Percentiles rank a stretch among this genome's conserved stretches.
Evolutionary conservation across 2,888 invertebrate genomes (phyloP).

Genomic region (Lymantria dispar): DNA sequence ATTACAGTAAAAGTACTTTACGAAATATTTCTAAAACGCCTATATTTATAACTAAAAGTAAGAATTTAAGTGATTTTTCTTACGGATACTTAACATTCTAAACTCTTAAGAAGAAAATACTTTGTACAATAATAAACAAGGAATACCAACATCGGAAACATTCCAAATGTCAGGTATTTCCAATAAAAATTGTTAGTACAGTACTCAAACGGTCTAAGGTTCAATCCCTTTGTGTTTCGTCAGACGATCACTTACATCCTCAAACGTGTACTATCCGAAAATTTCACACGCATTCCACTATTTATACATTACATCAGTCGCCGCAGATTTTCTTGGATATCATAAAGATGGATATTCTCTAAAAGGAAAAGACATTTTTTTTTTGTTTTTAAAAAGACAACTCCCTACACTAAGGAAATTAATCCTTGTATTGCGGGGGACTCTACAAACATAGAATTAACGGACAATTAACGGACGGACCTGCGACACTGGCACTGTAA

Average conservation of each 20-base stretch:
- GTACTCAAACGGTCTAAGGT: conserved; percentile 5
- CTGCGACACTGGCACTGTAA: too few species aligned
- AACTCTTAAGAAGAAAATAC: neutral
- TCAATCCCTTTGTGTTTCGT: conserved; percentile 10
- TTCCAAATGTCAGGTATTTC: conserved; percentile 19
- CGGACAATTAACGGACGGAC: too few species aligned
- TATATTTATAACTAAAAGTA: neutral
- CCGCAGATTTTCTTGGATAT: conserved; percentile 10
- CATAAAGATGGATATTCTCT: conserved; percentile 10
- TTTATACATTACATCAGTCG: conserved; percentile 29
- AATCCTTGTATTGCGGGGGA: too few species aligned
- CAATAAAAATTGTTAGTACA: conserved; percentile 21
- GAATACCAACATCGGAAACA: conserved; percentile 4
- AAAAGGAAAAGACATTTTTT: neutral
- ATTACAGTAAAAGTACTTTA: too few species aligned
- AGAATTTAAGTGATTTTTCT: neutral
- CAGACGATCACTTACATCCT: conserved; percentile 11
- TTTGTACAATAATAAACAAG: neutral
- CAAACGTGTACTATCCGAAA: conserved; percentile 13
- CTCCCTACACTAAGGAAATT: too few species aligned
- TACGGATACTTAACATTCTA: neutral
- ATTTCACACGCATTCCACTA: conserved; percentile 37
- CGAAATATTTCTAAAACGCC: too few species aligned
- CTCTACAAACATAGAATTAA: too few species aligned
- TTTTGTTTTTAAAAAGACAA: too few species aligned